phyloP scores from a whole-genome alignment of 2,797 vertebrate genomes.

The Philypnodon macrostomus region DNA sequence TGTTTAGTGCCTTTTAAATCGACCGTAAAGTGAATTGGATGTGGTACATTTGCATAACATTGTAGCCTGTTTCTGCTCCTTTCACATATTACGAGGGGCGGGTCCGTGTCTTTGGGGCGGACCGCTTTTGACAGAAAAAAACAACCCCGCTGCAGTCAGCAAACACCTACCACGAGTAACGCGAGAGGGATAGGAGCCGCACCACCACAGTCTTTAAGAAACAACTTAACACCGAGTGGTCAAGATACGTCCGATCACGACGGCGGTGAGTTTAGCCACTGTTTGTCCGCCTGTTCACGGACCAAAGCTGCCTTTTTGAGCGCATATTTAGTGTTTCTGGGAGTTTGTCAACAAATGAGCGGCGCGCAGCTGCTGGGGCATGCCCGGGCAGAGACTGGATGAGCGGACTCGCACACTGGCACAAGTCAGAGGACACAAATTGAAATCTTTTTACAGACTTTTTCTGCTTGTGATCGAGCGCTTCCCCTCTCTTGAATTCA shows the following conservation, averaged over 20 bases:
- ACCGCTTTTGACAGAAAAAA: constrained; percentile 27
- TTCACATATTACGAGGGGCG: constrained; percentile 50
- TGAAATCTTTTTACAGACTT: neutral
- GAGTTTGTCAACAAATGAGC: constrained; percentile 47
- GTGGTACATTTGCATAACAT: constrained; percentile 51
- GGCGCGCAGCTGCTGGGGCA: constrained; percentile 35
- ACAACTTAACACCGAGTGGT: constrained; percentile 43
- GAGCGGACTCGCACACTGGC: constrained; percentile 12
- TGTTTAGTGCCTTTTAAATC: constrained; percentile 3
- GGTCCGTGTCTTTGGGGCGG: constrained; percentile 41
- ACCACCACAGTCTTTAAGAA: constrained; percentile 29
- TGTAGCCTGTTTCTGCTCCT: constrained; percentile 28
- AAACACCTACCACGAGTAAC: constrained; percentile 50
- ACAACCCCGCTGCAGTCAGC: constrained; percentile 40
- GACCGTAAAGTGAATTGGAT: constrained; percentile 1
- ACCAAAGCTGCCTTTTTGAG: neutral
- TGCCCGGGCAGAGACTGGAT: constrained; percentile 47
- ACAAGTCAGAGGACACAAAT: neutral
- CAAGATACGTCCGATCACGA: constrained; percentile 67
- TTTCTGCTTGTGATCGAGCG: neutral
- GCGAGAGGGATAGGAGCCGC: constrained; percentile 50
- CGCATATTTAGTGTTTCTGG: neutral
- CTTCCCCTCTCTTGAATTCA: constrained; percentile 1
- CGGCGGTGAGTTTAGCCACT: constrained; percentile 68
- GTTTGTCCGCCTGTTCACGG: neutral